Base-by-base conservation (phyloP, 2,888 invertebrate genomes). In the Sarcophaga caerulescens region DNA sequence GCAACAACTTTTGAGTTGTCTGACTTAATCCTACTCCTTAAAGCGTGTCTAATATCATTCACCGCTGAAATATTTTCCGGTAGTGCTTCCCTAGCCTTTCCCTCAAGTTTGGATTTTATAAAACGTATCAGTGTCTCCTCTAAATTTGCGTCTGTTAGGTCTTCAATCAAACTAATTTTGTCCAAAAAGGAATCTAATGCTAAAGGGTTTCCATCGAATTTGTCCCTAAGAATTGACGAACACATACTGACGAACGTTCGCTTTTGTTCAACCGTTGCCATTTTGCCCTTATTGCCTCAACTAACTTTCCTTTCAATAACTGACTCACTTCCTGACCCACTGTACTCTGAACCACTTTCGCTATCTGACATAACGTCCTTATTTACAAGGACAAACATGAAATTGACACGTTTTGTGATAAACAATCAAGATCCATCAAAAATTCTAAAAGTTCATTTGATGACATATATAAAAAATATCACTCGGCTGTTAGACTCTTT, bases 261-360 rank as follows among this genome's bases (percentile, higher is more conserved):
- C 17, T 60, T 60, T 19, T 35, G 44, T 14, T 73, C 60, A 11
- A 73, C 14, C 1, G 73, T 62, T 19, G 73, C 73, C 73, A 73
- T 73, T 71, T n/a, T 59, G 11, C 1, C n/a, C 25, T 71, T 11
- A 2, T 4, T 17, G 11, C 57, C 12, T 35, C 5, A 21, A 14
- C 1, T 70, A 25, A 23, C 17, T n/a, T 57, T 23, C 10, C 25
- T 25, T 4, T 70, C 57, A 11, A 2, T 25, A 57, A 14, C 2
- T 57, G 59, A n/a, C 6, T 70, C 57, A 25, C 6, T 44, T 60
- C n/a, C 71, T 21, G 44, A n/a, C 6, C n/a, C 73, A 8, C 21
- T 47, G 10, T 65, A 0, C 4, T 63, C 74, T 8, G 62, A 45
- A 14, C 60, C 60, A 21, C 8, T 62, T 44, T 73, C 73, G 6